These are phyloP conservation scores for Puffinus mauretanicus DNA, from an alignment of 2,113 vertebrate genomes.

Conservation along the genomic window DNA sequence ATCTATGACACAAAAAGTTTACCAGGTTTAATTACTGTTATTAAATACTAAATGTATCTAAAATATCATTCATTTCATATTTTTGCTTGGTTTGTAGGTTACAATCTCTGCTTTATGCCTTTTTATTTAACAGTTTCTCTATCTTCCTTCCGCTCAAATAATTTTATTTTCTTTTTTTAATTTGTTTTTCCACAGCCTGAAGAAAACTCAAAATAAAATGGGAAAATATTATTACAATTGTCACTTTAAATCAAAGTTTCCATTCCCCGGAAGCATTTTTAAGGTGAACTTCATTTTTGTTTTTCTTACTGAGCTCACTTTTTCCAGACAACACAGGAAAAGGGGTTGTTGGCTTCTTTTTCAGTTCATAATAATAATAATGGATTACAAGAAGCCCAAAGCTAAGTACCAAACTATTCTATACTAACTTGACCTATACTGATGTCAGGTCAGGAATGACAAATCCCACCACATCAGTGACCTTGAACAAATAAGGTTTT, in stretches of 20 bases:
- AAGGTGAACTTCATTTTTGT: not conserved
- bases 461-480: not conserved
- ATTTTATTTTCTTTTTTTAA: not conserved
- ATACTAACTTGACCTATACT: not conserved
- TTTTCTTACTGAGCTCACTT: not conserved
- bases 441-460: not conserved
- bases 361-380: not conserved
- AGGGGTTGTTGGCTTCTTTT: not conserved
- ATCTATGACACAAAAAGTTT: not conserved
- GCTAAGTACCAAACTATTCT: not conserved
- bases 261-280: not conserved
- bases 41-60: not conserved
- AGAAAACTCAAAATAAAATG: not conserved
- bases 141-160: not conserved
- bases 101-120: not conserved
- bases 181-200: not conserved
- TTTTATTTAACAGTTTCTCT: not conserved
- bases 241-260: conserved; percentile 6
- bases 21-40: not conserved
- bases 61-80: not conserved
- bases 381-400: not conserved
- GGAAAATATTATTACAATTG: not conserved
- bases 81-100: not conserved
- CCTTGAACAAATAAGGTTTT: not conserved
- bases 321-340: not conserved